Conservation (phyloP, 2,797 vertebrate genomes). For the Fistularia commersonii region DNA sequence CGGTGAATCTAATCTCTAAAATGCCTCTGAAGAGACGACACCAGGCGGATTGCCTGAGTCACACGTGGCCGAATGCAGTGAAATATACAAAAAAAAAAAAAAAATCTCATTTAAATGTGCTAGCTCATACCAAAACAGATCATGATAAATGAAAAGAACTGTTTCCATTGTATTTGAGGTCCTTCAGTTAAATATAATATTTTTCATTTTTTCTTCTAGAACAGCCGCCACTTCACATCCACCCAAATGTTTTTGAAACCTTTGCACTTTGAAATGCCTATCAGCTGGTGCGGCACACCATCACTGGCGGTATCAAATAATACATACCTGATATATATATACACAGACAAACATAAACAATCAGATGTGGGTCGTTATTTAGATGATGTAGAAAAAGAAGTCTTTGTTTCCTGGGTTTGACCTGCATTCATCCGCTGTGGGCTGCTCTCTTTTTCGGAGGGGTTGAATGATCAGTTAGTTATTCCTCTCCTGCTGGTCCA, state of each 20-base stretch:
- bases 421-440: constrained; percentile 13
- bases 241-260: too few relatives aligned
- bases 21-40: constrained; percentile 4
- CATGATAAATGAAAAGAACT: constrained; percentile 21
- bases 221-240: not conserved
- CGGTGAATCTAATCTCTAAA: constrained; percentile 1
- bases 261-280: constrained; percentile 5
- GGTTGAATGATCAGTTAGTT: constrained; percentile 8
- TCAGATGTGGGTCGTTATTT: constrained; percentile 44
- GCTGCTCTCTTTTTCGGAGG: constrained; percentile 3
- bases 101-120: constrained; percentile 16
- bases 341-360: constrained; percentile 47
- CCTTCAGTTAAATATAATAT: not conserved
- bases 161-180: not conserved
- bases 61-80: constrained; percentile 1
- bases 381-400: constrained; percentile 45
- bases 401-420: constrained; percentile 18
- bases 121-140: constrained; percentile 30
- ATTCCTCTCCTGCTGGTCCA: constrained; percentile 11
- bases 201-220: constrained; percentile 2
- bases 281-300: constrained; percentile 13
- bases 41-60: constrained; percentile 18
- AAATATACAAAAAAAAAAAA: constrained; percentile 11
- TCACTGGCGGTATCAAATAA: constrained; percentile 24
- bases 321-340: constrained; percentile 45